These are phyloP conservation scores for Emydocephalus ijimae DNA, from an alignment of 2,113 vertebrate species.

Conservation along the genomic window DNA sequence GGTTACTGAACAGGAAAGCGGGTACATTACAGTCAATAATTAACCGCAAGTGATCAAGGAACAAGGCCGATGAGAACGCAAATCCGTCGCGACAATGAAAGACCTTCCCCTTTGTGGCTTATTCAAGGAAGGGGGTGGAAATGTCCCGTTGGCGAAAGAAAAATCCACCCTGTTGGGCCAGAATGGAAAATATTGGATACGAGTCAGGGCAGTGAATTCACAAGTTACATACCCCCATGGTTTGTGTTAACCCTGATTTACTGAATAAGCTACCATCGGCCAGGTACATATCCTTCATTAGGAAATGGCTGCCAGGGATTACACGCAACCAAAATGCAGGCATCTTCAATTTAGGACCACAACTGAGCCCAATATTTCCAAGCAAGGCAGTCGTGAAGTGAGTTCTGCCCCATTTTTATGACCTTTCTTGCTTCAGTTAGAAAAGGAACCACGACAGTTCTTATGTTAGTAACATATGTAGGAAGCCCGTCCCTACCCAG, in stretches of 20 bases:
- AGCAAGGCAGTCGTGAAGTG: no score
- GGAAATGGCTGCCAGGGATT: no score
- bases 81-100: not conserved
- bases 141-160: not conserved
- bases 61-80: not conserved
- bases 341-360: no score
- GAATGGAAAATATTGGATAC: not conserved
- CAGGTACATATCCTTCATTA: not conserved
- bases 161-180: not conserved
- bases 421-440: no score
- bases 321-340: no score
- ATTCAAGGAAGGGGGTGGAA: not conserved
- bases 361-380: no score
- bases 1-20: not conserved
- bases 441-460: no score
- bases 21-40: not conserved
- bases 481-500: no score
- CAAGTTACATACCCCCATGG: not conserved
- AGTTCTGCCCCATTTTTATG: no score
- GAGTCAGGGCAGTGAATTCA: not conserved
- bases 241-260: not conserved
- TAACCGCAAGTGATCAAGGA: slow-evolving; percentile 19
- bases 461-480: no score
- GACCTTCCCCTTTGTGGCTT: not conserved
- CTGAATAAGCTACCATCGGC: not conserved